phyloP scores from a whole-genome alignment of 1,140 invertebrate species.

The Caenorhabditis briggsae region DNA sequence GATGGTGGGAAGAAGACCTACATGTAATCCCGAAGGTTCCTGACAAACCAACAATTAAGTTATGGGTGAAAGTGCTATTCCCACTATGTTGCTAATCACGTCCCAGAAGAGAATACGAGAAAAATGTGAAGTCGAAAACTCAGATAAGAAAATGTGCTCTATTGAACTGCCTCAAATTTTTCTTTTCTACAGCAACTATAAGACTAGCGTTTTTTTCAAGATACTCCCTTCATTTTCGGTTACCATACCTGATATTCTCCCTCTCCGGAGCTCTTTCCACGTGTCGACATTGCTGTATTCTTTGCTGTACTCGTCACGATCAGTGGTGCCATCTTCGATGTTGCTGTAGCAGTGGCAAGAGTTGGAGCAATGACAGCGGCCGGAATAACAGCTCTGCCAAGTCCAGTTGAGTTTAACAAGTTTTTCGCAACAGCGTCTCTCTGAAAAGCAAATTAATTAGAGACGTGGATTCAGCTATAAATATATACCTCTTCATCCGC shows the following conservation, averaged over 20 bases:
- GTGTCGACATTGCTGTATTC: slow-evolving; percentile 59
- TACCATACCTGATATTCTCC: slow-evolving; percentile 76
- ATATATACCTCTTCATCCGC: slow-evolving; percentile 41
- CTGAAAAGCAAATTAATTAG: not conserved
- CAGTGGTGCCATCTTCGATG: slow-evolving; percentile 38
- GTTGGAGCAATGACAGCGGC: not conserved
- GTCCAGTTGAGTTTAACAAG: not conserved
- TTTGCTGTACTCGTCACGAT: slow-evolving; percentile 55
- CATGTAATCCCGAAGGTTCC: no score
- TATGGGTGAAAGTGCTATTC: no score
- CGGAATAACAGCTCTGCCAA: slow-evolving; percentile 27
- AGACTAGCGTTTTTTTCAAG: not conserved
- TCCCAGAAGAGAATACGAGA: no score
- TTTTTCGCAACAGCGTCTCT: slow-evolving; percentile 8
- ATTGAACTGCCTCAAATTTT: not conserved
- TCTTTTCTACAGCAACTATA: no score
- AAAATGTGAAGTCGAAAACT: no score
- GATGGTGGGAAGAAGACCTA: no score
- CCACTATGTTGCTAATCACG: no score
- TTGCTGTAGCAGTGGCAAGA: not conserved
- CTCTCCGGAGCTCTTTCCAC: slow-evolving; percentile 64
- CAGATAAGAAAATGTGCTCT: not conserved
- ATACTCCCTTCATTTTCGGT: not conserved
- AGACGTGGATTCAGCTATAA: not conserved
- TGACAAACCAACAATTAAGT: no score